Percentiles rank a stretch among this genome's conserved stretches.
Conservation (phyloP, 2,113 vertebrate genomes). For the Osmerus mordax region DNA sequence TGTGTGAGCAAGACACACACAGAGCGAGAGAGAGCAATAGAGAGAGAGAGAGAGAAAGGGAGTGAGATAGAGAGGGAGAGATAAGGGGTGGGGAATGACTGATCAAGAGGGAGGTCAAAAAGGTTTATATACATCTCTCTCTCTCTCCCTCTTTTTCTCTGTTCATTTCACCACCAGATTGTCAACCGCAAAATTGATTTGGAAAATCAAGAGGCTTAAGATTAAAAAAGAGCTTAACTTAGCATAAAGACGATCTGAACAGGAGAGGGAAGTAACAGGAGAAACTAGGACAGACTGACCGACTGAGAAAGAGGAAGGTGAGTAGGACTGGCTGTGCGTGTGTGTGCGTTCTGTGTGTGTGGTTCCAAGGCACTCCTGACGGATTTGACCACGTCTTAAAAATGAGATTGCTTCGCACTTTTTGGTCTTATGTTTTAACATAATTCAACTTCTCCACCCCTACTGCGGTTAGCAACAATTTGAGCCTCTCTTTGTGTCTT, state of each 20-base stretch:
- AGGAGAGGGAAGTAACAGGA: not conserved
- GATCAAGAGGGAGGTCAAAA: constrained; percentile 4
- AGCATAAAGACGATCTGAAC: not conserved
- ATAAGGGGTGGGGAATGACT: not conserved
- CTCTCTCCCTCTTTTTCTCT: not conserved
- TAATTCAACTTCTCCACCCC: no score
- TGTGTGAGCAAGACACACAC: not conserved
- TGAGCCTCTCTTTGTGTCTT: no score
- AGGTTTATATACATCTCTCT: constrained; percentile 4
- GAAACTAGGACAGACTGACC: not conserved
- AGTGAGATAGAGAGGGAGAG: not conserved
- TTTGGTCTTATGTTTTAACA: no score
- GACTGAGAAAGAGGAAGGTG: constrained; percentile 2
- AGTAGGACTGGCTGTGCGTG: not conserved
- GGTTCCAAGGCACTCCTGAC: not conserved
- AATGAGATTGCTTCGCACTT: no score
- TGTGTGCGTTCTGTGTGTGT: not conserved
- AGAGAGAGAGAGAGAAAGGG: not conserved
- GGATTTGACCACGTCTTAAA: no score
- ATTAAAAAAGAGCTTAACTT: constrained; percentile 20
- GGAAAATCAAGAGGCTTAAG: constrained; percentile 19
- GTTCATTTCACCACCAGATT: constrained; percentile 29
- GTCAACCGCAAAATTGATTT: constrained; percentile 26
- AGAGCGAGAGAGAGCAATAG: not conserved
- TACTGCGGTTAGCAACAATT: no score